Percentiles rank a stretch among this genome's conserved stretches.
phyloP scores from a whole-genome alignment of 2,797 vertebrate genomes.

The Melanotaenia boesemani region DNA sequence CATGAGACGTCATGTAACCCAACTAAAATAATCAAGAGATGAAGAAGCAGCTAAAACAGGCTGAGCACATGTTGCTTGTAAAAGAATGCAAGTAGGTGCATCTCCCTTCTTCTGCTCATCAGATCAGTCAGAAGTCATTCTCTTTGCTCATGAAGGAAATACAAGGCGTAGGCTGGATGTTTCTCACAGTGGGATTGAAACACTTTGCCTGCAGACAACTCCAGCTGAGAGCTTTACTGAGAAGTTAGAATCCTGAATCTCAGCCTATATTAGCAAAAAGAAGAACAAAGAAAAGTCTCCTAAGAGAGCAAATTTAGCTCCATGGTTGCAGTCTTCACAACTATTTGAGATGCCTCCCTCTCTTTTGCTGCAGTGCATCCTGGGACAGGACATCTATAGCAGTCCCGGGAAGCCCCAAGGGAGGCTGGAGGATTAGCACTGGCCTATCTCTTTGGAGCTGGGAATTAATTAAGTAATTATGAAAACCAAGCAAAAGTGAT shows the following conservation, averaged over 20 bases:
- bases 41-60: slow-evolving; percentile 47
- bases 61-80: slow-evolving; percentile 55
- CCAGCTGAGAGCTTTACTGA: slow-evolving; percentile 71
- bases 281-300: slow-evolving; percentile 52
- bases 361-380: slow-evolving; percentile 68
- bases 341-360: slow-evolving; percentile 58
- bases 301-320: slow-evolving; percentile 71
- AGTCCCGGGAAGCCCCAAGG: slow-evolving; percentile 60
- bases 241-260: slow-evolving; percentile 42
- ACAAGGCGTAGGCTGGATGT: slow-evolving; percentile 12
- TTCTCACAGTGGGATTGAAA: slow-evolving; percentile 41
- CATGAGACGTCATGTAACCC: slow-evolving; percentile 25
- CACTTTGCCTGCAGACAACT: slow-evolving; percentile 38
- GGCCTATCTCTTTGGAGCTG: slow-evolving; percentile 78
- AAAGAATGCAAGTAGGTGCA: slow-evolving; percentile 33
- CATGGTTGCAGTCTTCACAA: slow-evolving; percentile 58
- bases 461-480: slow-evolving; percentile 90
- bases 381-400: slow-evolving; percentile 74
- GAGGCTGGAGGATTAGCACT: slow-evolving; percentile 76
- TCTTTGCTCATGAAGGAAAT: slow-evolving; percentile 44
- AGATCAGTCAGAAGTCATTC: slow-evolving; percentile 53
- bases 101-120: slow-evolving; percentile 35
- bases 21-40: slow-evolving; percentile 43
- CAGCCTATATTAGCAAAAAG: slow-evolving; percentile 57
- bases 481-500: slow-evolving; percentile 73